Percentiles rank a stretch among this genome's conserved stretches.
Evolutionary conservation across 1,140 invertebrate species (phyloP).

Genomic region (Heliconius hermathena): DNA sequence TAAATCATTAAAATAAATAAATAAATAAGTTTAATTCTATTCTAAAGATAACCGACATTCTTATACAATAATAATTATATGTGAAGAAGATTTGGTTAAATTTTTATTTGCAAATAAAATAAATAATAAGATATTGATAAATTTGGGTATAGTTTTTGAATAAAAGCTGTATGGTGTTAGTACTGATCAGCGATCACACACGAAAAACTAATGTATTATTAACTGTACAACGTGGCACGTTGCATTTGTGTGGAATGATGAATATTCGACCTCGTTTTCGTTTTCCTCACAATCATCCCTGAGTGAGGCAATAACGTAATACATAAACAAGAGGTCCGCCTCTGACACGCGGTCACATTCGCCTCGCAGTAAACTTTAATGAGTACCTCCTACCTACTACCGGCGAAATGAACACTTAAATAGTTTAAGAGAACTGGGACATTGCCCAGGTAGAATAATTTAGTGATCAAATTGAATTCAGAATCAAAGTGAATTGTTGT

Average conservation of each 20-base stretch:
- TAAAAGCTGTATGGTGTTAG: too few species aligned
- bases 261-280: slow-evolving; percentile 29
- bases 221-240: slow-evolving; percentile 16
- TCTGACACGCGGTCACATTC: slow-evolving; percentile 27
- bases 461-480: not conserved
- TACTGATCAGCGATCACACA: too few species aligned
- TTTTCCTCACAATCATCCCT: slow-evolving; percentile 32
- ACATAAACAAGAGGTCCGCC: slow-evolving; percentile 34
- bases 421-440: slow-evolving; percentile 32
- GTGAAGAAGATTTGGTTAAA: too few species aligned
- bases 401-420: slow-evolving; percentile 37
- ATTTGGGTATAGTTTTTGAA: too few species aligned
- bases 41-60: too few species aligned
- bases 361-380: slow-evolving; percentile 37
- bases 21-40: too few species aligned
- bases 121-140: too few species aligned
- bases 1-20: too few species aligned
- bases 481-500: not conserved
- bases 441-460: not conserved
- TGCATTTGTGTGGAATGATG: slow-evolving; percentile 27
- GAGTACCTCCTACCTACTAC: not conserved
- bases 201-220: slow-evolving; percentile 4
- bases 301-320: slow-evolving; percentile 37
- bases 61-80: too few species aligned
- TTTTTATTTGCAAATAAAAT: too few species aligned